A percentile compares a stretch with the other conserved stretches of the same genome.
phyloP scores from a whole-genome alignment of 2,888 invertebrate species.

The Deilephila elpenor region DNA sequence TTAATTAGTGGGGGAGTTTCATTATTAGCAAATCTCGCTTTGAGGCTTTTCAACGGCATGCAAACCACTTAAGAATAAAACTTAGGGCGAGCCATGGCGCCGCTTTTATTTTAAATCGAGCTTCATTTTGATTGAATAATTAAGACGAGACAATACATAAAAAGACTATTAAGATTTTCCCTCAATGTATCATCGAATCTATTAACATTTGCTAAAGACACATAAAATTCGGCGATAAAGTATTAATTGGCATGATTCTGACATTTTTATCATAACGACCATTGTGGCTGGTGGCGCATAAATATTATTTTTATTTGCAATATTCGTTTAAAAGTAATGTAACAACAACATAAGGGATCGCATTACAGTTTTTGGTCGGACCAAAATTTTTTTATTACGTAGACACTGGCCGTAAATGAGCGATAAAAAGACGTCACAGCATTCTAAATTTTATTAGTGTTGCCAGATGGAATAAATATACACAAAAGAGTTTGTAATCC shows the following conservation, averaged over 20 bases:
- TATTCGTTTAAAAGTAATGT: conserved; percentile 13
- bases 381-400: conserved; percentile 12
- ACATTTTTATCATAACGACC: conserved; percentile 45
- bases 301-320: conserved; percentile 33
- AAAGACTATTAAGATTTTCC: conserved; percentile 36
- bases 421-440: conserved; percentile 22
- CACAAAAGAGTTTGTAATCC: conserved; percentile 32
- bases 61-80: conserved; percentile 63
- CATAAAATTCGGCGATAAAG: conserved; percentile 41
- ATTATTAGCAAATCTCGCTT: conserved; percentile 80
- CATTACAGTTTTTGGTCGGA: conserved; percentile 14
- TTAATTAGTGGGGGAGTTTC: conserved; percentile 83
- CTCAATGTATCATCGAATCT: conserved; percentile 34
- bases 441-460: conserved; percentile 25
- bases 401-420: conserved; percentile 22
- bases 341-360: conserved; percentile 18
- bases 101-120: conserved; percentile 29
- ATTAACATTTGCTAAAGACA: conserved; percentile 48
- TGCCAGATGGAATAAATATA: conserved; percentile 21
- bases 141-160: conserved; percentile 30
- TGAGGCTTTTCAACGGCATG: conserved; percentile 74
- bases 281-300: conserved; percentile 38
- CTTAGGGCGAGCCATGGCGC: conserved; percentile 55
- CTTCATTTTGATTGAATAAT: conserved; percentile 19
- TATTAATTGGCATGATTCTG: conserved; percentile 41